Conservation (phyloP, 2,797 vertebrate species). For the Neomorphus geoffroyi region DNA sequence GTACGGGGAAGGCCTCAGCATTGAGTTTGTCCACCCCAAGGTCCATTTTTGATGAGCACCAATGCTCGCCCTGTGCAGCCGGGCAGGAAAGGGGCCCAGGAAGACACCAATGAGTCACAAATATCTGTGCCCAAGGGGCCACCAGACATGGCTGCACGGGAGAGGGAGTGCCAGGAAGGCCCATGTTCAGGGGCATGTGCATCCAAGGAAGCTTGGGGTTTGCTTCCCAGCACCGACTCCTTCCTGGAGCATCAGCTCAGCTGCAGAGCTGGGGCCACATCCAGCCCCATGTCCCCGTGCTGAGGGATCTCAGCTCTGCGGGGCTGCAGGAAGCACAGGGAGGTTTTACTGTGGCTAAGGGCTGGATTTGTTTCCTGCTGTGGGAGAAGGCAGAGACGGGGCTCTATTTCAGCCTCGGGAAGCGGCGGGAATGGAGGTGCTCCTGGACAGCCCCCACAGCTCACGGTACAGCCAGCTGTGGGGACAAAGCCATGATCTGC, state of each 20-base stretch:
- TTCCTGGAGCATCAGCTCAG: not conserved
- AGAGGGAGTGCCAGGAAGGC: not conserved
- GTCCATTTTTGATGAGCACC: not conserved
- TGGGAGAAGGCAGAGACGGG: not conserved
- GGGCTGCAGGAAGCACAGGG: not conserved
- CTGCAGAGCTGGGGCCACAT: not conserved
- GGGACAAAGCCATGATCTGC: not conserved
- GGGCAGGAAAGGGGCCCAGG: slow-evolving; percentile 31
- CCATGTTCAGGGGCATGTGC: not conserved
- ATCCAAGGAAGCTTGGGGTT: rapidly evolving
- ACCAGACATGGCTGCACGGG: rapidly evolving
- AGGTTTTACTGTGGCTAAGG: not conserved
- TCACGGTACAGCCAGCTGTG: not conserved
- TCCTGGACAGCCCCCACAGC: not conserved
- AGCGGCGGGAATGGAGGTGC: not conserved
- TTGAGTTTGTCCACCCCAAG: not conserved
- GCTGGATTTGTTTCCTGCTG: not conserved
- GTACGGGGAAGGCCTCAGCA: not conserved
- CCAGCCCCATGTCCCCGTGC: not conserved
- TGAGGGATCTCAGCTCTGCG: rapidly evolving
- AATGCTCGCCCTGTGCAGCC: rapidly evolving
- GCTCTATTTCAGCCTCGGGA: not conserved
- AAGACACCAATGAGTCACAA: not conserved
- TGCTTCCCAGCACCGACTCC: not conserved
- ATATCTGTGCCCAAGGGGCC: not conserved